Conservation (phyloP, 2,113 vertebrate species). For the Argyrosomus japonicus region DNA sequence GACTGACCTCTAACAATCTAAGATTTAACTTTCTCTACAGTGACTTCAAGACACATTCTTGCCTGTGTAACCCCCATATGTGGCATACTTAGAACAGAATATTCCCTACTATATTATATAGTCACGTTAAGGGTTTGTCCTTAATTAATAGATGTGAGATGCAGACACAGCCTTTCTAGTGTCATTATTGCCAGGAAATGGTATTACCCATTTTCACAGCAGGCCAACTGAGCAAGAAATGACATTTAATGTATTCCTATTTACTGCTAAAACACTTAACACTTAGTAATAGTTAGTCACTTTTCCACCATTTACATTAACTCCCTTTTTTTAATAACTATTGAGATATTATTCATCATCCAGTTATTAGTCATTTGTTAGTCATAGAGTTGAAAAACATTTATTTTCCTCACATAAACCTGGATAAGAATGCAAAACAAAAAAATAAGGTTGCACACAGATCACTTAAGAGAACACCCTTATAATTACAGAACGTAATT, state of each 20-base stretch:
- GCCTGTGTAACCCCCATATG: no score
- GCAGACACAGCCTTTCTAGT: neutral
- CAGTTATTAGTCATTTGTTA: neutral
- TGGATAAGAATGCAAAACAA: neutral
- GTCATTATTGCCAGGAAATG: neutral
- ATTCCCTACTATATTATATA: no score
- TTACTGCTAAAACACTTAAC: neutral
- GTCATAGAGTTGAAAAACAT: neutral
- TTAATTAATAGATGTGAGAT: neutral
- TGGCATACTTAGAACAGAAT: no score
- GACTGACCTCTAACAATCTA: no score
- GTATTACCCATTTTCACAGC: neutral
- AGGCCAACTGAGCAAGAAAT: constrained; percentile 1
- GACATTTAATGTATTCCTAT: neutral
- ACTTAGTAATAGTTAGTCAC: neutral
- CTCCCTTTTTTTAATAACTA: neutral
- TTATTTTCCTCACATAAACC: neutral
- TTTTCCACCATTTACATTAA: neutral
- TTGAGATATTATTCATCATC: neutral
- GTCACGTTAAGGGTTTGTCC: neutral
- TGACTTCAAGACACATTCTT: no score
- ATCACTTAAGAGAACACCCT: neutral
- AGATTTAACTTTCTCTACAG: no score
- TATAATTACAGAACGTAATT: neutral
- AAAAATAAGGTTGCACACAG: neutral